Conservation (phyloP, 2,888 invertebrate species). For the Andrena praecox region DNA sequence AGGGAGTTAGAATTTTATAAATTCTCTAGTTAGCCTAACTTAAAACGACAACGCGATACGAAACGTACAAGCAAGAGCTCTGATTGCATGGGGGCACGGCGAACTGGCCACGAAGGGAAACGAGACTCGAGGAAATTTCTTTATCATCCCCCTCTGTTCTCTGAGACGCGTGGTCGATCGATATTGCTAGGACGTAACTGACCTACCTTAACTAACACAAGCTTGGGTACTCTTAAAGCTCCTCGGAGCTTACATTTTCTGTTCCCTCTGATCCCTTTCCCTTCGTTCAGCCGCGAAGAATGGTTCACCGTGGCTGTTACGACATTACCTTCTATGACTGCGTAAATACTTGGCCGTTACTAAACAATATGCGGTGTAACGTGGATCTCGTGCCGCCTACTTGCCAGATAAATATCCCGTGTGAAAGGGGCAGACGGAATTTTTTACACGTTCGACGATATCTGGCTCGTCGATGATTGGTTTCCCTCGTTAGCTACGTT, state of each 20-base stretch:
- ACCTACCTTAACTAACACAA: too few relatives aligned
- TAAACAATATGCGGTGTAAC: constrained; percentile 57
- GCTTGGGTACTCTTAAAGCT: too few relatives aligned
- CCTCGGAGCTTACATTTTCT: background rate
- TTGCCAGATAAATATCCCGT: constrained; percentile 19
- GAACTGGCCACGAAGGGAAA: constrained; percentile 16
- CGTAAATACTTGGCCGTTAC: constrained; percentile 66
- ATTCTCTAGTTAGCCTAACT: constrained; percentile 43
- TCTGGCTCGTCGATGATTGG: constrained; percentile 22
- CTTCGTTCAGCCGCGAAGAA: background rate
- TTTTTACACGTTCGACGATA: constrained; percentile 35
- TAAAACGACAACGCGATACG: constrained; percentile 60
- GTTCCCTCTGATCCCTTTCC: background rate
- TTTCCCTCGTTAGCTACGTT: background rate
- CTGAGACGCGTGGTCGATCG: background rate
- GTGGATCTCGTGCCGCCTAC: constrained; percentile 50
- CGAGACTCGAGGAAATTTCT: background rate
- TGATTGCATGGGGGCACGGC: constrained; percentile 45
- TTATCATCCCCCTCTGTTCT: background rate
- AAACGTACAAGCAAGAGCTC: constrained; percentile 68
- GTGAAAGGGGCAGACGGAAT: constrained; percentile 56
- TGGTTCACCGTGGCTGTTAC: constrained; percentile 46
- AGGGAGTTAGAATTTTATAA: constrained; percentile 26
- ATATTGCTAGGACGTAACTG: too few relatives aligned
- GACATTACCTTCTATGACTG: constrained; percentile 49